These are phyloP conservation scores for Gopherus evgoodei DNA, from an alignment of 2,113 vertebrate species.

Conservation along the genomic window DNA sequence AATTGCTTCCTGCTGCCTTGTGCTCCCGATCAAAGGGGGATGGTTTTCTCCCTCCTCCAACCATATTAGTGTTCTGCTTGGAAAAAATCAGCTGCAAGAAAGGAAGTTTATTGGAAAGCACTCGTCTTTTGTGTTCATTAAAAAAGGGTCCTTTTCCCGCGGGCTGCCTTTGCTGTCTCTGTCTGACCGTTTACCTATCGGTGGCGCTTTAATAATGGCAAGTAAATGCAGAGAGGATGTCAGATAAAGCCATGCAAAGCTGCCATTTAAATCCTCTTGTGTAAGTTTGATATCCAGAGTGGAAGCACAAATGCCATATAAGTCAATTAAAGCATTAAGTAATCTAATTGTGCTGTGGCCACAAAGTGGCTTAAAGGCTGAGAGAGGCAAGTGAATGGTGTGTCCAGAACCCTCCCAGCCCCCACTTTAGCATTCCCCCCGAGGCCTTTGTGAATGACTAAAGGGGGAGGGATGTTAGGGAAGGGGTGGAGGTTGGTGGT, in stretches of 20 bases:
- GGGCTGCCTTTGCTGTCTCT: neutral
- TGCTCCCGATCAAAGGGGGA: neutral
- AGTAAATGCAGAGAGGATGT: conserved; percentile 36
- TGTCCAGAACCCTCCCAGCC: conserved; percentile 59
- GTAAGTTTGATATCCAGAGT: conserved; percentile 62
- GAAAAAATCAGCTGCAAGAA: neutral
- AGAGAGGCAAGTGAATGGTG: conserved; percentile 73
- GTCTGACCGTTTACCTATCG: neutral
- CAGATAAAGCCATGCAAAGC: conserved; percentile 23
- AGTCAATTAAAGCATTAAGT: conserved; percentile 82
- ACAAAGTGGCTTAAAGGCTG: conserved; percentile 79
- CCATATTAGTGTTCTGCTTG: neutral
- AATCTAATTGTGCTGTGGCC: conserved; percentile 77
- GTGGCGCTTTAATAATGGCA: conserved; percentile 31
- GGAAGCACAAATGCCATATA: conserved; percentile 59
- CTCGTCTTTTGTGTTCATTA: conserved; percentile 23
- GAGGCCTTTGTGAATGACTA: conserved; percentile 69
- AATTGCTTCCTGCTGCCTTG: neutral
- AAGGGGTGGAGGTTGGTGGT: conserved; percentile 66
- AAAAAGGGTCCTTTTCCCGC: neutral
- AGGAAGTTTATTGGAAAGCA: neutral
- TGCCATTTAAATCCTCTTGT: conserved; percentile 59
- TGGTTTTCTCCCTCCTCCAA: accelerated
- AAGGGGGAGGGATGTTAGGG: conserved; percentile 39
- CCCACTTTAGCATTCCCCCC: conserved; percentile 68